phyloP scores from a whole-genome alignment of 30 jellyfish, hydroid and myxozoan species.

The Turritopsis rubra region DNA sequence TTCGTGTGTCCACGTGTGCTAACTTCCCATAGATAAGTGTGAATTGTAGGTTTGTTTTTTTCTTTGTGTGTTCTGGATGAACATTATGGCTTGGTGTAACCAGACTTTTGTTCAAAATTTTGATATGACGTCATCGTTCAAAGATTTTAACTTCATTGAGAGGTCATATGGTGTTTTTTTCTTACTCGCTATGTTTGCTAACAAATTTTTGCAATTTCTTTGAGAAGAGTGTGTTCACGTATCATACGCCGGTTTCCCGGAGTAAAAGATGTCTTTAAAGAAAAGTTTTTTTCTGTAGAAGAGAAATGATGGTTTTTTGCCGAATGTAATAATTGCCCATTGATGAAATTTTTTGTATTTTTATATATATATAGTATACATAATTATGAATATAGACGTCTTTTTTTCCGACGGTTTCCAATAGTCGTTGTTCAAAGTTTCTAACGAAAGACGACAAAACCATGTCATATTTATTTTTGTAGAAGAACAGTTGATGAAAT shows the following conservation, averaged over 20 bases:
- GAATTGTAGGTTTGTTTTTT: too few species aligned
- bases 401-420: neutral
- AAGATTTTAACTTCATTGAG: neutral
- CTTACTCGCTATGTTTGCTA: neutral
- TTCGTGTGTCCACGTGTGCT: neutral
- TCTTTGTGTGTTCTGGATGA: too few species aligned
- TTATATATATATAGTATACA: neutral
- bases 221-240: neutral
- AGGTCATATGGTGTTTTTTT: too few species aligned
- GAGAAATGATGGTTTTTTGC: neutral
- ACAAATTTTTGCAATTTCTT: neutral
- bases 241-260: neutral
- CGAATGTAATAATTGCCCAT: neutral
- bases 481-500: neutral
- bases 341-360: neutral
- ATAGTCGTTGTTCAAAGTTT: neutral
- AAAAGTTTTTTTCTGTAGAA: too few species aligned
- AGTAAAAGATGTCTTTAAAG: too few species aligned
- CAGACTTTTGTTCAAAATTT: neutral
- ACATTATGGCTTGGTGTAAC: neutral
- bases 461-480: neutral
- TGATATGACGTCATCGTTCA: neutral
- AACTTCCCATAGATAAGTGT: neutral
- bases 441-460: neutral
- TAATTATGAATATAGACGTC: neutral